phyloP scores from a whole-genome alignment of 2,797 vertebrate species.

The Oreonectes daqikongensis region DNA sequence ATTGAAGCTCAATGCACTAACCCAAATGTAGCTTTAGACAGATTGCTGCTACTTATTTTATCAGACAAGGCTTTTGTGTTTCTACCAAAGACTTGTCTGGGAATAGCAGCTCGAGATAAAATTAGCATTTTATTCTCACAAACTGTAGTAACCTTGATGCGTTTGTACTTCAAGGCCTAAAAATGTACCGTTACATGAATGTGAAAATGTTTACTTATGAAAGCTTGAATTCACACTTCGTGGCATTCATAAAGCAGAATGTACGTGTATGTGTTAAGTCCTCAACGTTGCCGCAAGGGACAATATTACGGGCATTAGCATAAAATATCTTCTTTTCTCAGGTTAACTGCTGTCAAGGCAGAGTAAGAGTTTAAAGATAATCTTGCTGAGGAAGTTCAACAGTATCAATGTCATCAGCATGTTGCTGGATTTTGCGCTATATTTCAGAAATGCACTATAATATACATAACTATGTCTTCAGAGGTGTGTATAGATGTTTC shows the following conservation, averaged over 20 bases:
- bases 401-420: background rate
- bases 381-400: background rate
- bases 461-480: too few species aligned
- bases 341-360: background rate
- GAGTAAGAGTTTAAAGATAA: background rate
- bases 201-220: background rate
- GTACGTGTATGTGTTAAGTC: background rate
- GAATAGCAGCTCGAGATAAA: conserved; percentile 20
- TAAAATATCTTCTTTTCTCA: background rate
- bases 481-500: too few species aligned
- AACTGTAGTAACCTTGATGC: conserved; percentile 1
- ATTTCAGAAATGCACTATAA: too few species aligned
- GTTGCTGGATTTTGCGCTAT: too few species aligned
- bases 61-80: conserved; percentile 28
- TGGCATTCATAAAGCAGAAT: background rate
- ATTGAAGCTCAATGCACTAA: conserved; percentile 44
- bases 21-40: conserved; percentile 29
- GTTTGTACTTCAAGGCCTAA: background rate
- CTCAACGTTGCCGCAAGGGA: background rate
- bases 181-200: background rate
- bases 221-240: background rate
- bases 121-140: background rate
- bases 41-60: conserved; percentile 32
- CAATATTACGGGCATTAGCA: background rate
- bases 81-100: background rate